Evolutionary conservation across 2,888 invertebrate genomes (phyloP), one percentile per base, ranked within the genome.

Genomic region (Lycia hirtaria): DNA sequence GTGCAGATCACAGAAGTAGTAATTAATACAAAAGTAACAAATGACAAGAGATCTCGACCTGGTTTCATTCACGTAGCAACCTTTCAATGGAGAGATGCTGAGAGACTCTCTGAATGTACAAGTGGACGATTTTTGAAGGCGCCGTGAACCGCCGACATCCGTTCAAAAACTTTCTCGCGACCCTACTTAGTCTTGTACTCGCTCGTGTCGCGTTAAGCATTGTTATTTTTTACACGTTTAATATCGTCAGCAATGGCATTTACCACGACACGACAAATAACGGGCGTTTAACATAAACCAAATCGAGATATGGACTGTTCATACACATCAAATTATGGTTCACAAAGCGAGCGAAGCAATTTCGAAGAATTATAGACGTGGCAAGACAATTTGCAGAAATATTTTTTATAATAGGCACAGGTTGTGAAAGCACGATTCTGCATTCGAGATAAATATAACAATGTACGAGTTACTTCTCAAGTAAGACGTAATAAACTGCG

Each of bases 31-130:
- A 41, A 37, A 26, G 48, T 32, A 37, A 45, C 41, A 26, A 44
- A 45, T 49, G 33, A 35, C 30, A 40, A 57, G 44, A 54, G 53
- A 69, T 72, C 76, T 75, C 76, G 85, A 81, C 87, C 84, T 71
- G 81, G 87, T 86, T 88, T 71, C 72, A 68, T 77, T 85, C 81
- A 80, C 79, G 80, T 80, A 67, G 60, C 57, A n/a, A 60, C 53
- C 56, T 41, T 54, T 61, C 56, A 63, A 51, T 47, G 41, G 41
- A 6, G 45, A 59, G 48, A 43, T 40, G 50, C 53, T 48, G 41
- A 62, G 63, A 62, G 62, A 57, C 61, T 56, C 51, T 51, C 63
- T 24, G 65, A 53, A 83, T 80, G 73, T 72, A 72, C 72, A 79
- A 80, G 73, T 73, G 77, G 74, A 76, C 73, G 67, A 80, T 80